Percentiles rank a stretch among this genome's conserved stretches.
These are phyloP conservation scores for Oryzias melastigma DNA, from an alignment of 2,113 vertebrate genomes.

Conservation along the genomic window DNA sequence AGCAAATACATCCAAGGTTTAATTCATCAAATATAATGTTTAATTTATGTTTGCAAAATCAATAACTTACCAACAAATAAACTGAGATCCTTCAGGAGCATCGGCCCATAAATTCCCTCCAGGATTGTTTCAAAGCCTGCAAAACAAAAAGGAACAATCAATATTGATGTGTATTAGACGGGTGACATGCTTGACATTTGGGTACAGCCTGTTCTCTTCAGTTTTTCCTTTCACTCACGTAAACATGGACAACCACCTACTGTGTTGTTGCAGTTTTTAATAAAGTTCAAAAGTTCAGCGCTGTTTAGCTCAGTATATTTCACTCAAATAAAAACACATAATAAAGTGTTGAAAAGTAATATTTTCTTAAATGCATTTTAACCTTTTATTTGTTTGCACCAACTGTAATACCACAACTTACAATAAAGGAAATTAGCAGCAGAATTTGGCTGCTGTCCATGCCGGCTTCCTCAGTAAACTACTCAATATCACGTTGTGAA, in stretches of 20 bases:
- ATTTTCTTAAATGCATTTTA: background rate
- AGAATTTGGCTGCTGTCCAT: too few species aligned
- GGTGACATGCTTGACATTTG: background rate
- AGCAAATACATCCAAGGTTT: too few species aligned
- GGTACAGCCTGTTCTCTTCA: background rate
- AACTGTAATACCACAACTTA: too few species aligned
- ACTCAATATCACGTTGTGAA: slow-evolving; percentile 11
- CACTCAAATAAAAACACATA: background rate
- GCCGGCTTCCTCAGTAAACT: background rate
- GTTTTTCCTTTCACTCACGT: background rate
- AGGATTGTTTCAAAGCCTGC: slow-evolving; percentile 99
- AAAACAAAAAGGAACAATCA: slow-evolving; percentile 51
- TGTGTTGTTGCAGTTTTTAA: too few species aligned
- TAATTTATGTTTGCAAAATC: background rate
- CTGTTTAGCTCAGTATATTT: background rate
- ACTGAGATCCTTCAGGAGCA: slow-evolving; percentile 95
- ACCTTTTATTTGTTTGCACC: too few species aligned
- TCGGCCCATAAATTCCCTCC: slow-evolving; percentile 97
- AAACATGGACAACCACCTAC: background rate
- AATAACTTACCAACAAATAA: slow-evolving; percentile 93
- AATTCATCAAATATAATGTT: too few species aligned
- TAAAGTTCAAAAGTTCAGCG: background rate
- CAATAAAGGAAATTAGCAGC: too few species aligned
- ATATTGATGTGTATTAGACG: background rate
- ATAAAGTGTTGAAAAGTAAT: too few species aligned